Conservation (phyloP, 2,113 vertebrate species). For the Mirza zaza region DNA sequence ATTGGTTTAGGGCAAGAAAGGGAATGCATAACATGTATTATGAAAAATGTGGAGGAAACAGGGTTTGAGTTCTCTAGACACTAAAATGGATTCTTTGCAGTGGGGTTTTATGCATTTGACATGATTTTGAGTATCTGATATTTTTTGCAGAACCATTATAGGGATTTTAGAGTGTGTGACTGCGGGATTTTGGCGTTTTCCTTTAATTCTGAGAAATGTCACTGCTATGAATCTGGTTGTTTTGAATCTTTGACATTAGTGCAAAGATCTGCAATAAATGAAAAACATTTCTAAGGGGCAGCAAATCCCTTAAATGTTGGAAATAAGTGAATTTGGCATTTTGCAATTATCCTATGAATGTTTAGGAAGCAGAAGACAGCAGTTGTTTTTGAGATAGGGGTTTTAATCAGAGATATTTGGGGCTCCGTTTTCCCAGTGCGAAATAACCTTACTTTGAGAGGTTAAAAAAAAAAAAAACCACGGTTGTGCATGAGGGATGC, state of each 20-base stretch:
- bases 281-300: slow-evolving; percentile 2
- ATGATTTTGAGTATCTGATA: slow-evolving; percentile 1
- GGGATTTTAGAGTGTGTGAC: not conserved
- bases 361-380: not conserved
- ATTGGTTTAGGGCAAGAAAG: slow-evolving; percentile 37
- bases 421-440: not conserved
- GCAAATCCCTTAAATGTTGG: not conserved
- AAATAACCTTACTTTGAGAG: not conserved
- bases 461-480: not conserved
- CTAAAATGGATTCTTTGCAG: slow-evolving; percentile 36
- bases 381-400: not conserved
- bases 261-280: slow-evolving; percentile 43
- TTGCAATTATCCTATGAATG: not conserved
- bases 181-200: not conserved
- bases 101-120: not conserved
- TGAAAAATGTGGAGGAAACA: slow-evolving; percentile 4
- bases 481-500: not conserved
- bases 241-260: slow-evolving; percentile 36
- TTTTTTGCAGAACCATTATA: slow-evolving; percentile 4
- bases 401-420: not conserved
- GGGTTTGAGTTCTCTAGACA: not conserved
- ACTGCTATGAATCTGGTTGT: slow-evolving; percentile 18
- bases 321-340: slow-evolving; percentile 20
- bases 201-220: slow-evolving; percentile 52
- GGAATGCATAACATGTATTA: slow-evolving; percentile 16